A percentile compares a stretch with the other conserved stretches of the same genome.
These are phyloP conservation scores for Alethe diademata DNA, from an alignment of 2,113 vertebrate genomes.

Conservation along the genomic window DNA sequence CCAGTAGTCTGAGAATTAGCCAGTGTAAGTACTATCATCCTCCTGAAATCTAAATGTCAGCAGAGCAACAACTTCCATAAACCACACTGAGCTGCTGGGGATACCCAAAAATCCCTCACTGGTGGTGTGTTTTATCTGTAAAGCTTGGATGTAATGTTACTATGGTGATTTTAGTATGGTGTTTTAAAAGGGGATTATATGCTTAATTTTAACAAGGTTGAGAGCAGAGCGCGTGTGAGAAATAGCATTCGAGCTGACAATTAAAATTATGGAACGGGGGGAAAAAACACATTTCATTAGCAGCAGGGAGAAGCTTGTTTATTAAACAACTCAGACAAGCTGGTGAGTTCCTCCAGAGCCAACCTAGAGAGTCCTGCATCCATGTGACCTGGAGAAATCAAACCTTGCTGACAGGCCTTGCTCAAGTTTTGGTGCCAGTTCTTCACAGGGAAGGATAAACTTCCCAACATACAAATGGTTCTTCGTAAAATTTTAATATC, in stretches of 20 bases:
- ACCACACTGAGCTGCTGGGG: conserved; percentile 59
- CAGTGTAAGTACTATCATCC: conserved; percentile 47
- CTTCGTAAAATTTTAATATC: neutral
- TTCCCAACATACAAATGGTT: neutral
- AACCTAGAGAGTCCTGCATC: neutral
- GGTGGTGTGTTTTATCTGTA: conserved; percentile 67
- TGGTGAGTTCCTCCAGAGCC: neutral
- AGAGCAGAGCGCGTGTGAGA: conserved; percentile 67
- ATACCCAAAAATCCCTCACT: conserved; percentile 56
- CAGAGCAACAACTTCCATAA: conserved; percentile 64
- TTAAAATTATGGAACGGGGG: conserved; percentile 47
- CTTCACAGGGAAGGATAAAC: neutral
- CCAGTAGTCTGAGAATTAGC: conserved; percentile 37
- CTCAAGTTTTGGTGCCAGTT: neutral
- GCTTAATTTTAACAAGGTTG: conserved; percentile 80
- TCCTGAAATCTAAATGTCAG: conserved; percentile 28
- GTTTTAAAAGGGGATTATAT: conserved; percentile 77
- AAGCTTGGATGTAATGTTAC: conserved; percentile 73
- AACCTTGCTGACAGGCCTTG: neutral
- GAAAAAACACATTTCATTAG: neutral
- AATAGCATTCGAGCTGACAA: conserved; percentile 65
- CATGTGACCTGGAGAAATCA: neutral
- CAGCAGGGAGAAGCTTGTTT: conserved; percentile 30
- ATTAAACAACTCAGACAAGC: conserved; percentile 51
- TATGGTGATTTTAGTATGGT: conserved; percentile 73